A percentile compares a stretch with the other conserved stretches of the same genome.
Evolutionary conservation across 2,113 vertebrate genomes (phyloP).

Genomic region (Octodon degus): DNA sequence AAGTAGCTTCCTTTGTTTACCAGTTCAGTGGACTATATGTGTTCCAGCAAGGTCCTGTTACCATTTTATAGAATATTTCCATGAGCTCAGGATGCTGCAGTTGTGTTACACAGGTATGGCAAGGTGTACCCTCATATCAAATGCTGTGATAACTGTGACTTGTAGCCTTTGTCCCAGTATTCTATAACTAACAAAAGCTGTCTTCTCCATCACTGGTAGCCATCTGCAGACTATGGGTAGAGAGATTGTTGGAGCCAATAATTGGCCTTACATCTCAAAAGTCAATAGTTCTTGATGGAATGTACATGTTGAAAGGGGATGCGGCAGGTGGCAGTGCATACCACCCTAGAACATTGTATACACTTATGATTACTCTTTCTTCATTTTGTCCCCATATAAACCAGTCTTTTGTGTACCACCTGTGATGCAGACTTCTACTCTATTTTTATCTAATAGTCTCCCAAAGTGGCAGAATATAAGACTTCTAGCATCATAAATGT

Average conservation of each 20-base stretch:
- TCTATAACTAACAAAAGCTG: no score
- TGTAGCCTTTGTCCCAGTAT: neutral
- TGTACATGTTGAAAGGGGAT: neutral
- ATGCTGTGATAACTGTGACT: neutral
- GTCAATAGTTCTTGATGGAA: neutral
- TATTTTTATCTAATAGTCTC: neutral
- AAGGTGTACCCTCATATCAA: neutral
- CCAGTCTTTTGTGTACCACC: neutral
- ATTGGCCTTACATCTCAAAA: neutral
- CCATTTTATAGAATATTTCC: neutral
- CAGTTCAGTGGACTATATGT: neutral
- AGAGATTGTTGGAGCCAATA: neutral
- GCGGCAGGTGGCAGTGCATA: neutral
- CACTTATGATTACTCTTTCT: neutral
- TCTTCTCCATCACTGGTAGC: neutral
- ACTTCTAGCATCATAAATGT: neutral
- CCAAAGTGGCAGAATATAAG: neutral
- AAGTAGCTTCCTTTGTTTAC: neutral
- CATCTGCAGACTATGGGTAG: neutral
- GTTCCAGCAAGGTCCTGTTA: neutral
- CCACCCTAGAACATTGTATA: no score
- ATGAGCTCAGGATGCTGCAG: neutral
- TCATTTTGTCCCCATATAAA: neutral
- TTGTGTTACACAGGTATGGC: neutral
- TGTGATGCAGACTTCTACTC: neutral